Evolutionary conservation across 2,113 vertebrate species (phyloP), one percentile per base, ranked within the genome.

Genomic region (Gambusia holbrooki): DNA sequence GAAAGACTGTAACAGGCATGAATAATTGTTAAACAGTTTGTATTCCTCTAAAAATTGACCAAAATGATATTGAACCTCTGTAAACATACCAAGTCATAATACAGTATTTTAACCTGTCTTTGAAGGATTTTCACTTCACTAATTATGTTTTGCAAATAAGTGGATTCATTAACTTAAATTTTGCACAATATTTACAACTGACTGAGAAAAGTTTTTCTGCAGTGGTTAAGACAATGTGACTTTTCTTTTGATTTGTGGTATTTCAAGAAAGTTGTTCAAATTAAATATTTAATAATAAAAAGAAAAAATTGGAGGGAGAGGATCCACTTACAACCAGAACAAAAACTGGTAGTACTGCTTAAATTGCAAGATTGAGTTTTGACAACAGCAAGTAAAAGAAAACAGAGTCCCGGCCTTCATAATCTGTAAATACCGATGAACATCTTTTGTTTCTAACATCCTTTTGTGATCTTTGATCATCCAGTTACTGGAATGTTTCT

Each of bases 401-500:
- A 51, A 28, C 1, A 14, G 11, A 37, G 28, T 30, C 22, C 7
- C 5, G 13, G 45, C 62, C 62, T 14, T 69, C 66, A 35, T 76
- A 32, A 76, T 45, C 58, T 60, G 7, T 15, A 33, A 45, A 74
- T 7, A 60, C 37, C 68, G 65, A 76, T 68, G 25, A 74, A 37
- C 48, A 30, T 72, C 40, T 33, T 30, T 66, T 75, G 67, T 82
- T 81, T 80, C 63, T 25, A 71, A 48, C 37, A 45, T 30, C 58
- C 9, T 33, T 62, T 67, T 74, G 63, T 82, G 69, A 51, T 71
- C 71, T 80, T 87, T 84, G 74, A 82, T 87, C 74, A 54, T 30
- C 65, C 13, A 60, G 79, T 79, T 76, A 65, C 83, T 84, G 25
- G 74, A 86, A 79, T 82, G 32, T 87, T 66, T 87, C 73, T 68